These are phyloP conservation scores for Notospermus geniculatus DNA, from an alignment of 1,140 invertebrate genomes.

Conservation along the genomic window DNA sequence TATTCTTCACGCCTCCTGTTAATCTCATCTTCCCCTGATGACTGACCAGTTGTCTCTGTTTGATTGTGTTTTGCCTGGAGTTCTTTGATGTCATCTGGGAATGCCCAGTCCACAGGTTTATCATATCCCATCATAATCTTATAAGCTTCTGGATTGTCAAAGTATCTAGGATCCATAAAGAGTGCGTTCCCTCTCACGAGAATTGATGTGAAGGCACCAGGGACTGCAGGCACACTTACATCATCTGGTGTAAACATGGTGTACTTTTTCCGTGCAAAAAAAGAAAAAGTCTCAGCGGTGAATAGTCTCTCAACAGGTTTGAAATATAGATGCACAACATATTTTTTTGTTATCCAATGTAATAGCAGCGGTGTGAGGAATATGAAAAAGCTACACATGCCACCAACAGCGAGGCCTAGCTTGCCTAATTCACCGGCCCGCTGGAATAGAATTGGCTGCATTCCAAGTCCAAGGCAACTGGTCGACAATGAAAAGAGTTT, in stretches of 20 bases:
- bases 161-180: conserved; percentile 72
- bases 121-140: conserved; percentile 85
- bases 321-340: conserved; percentile 76
- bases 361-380: conserved; percentile 78
- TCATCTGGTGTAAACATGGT: conserved; percentile 60
- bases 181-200: conserved; percentile 65
- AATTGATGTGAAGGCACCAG: conserved; percentile 80
- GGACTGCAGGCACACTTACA: conserved; percentile 73
- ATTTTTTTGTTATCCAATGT: conserved; percentile 80
- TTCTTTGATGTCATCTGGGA: not conserved
- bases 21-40: too few relatives aligned
- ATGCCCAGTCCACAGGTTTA: conserved; percentile 70
- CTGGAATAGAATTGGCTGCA: conserved; percentile 71
- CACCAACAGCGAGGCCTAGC: conserved; percentile 61
- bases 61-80: not conserved
- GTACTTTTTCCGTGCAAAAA: conserved; percentile 31
- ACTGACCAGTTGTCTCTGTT: too few relatives aligned
- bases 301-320: conserved; percentile 53
- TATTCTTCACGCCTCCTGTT: too few relatives aligned
- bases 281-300: conserved; percentile 33
- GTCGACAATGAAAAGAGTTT: conserved; percentile 80
- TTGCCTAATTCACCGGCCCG: conserved; percentile 47
- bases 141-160: conserved; percentile 72
- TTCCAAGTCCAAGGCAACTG: conserved; percentile 65
- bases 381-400: conserved; percentile 73